Base-by-base conservation (phyloP, 2,888 invertebrate genomes). In the Eupithecia tripunctaria region DNA sequence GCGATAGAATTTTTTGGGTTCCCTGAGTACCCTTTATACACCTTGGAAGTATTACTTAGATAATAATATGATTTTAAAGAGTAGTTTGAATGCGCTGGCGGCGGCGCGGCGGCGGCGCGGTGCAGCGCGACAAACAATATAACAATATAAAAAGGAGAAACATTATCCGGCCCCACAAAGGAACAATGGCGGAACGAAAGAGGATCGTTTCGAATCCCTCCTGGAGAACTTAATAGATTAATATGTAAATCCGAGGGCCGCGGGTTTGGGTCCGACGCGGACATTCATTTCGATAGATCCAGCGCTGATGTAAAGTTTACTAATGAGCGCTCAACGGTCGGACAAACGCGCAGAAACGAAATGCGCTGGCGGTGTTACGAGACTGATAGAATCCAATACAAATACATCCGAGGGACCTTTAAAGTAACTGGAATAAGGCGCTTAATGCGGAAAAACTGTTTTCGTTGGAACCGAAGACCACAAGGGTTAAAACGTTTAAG, bases 231-330 rank as follows among this genome's bases (percentile, higher is more conserved):
- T 69, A 69, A 74, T 69, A 75, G 62, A 73, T 73, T 69, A 73
- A 73, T 76, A 76, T 76, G 76, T 69, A 72, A 76, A 76, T 76
- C 27, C 15, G 62, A 47, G 71, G 73, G 66, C 6, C 75, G 67
- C 64, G 64, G 72, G 72, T 75, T 75, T 62, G 68, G 66, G 66
- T 47, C 64, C 71, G 67, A 25, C 43, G 67, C 69, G 71, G 73
- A 68, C 68, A 71, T 68, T 71, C 25, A 70, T 68, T 65, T 38
- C 18, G 29, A 25, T 47, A 14, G 15, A 27, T 15, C 59, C 59
- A 59, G 68, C 65, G 72, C 38, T 14, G 38, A 38, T 38, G 38
- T 12, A 38, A 38, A 38, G 38, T 72, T 25, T 62, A 47, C 25
- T 69, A 51, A 69, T 67, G 68, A 62, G 68, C 43, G n/a, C 7